Percentiles rank a stretch among this genome's conserved stretches.
Conservation (phyloP, 1,140 invertebrate genomes). For the Agrypnia vestita region DNA sequence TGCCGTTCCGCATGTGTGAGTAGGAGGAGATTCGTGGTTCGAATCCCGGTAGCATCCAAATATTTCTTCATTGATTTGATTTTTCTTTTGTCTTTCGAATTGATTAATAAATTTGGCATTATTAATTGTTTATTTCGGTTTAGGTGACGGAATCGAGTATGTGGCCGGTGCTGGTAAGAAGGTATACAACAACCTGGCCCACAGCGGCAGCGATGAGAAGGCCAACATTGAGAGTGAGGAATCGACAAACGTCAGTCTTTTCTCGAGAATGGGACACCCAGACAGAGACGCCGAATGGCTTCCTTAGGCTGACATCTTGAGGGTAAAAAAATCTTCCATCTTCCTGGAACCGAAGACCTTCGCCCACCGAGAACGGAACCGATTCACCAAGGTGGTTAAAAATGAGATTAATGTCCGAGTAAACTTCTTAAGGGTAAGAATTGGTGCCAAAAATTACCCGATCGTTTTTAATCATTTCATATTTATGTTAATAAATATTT, state of each 20-base stretch:
- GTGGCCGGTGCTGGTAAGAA: conserved; percentile 71
- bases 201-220: conserved; percentile 61
- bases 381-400: neutral
- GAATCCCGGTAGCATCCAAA: no score
- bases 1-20: no score
- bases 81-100: no score
- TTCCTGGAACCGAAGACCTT: no score
- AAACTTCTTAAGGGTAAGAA: no score
- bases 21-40: no score
- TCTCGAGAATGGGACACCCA: conserved; percentile 20
- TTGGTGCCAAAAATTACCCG: no score
- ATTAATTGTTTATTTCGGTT: neutral
- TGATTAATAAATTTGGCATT: no score
- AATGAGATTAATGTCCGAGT: neutral
- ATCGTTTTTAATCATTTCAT: no score
- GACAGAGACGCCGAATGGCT: conserved; percentile 70
- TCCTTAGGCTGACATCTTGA: conserved; percentile 62
- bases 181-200: conserved; percentile 69
- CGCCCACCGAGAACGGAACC: neutral
- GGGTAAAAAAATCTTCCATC: no score
- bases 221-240: neutral
- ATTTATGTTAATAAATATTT: no score
- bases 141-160: conserved; percentile 72
- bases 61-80: no score
- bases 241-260: neutral